Evolutionary conservation across 2,113 vertebrate genomes (phyloP), one percentile per base, ranked within the genome.

Genomic region (Ophiodon elongatus): DNA sequence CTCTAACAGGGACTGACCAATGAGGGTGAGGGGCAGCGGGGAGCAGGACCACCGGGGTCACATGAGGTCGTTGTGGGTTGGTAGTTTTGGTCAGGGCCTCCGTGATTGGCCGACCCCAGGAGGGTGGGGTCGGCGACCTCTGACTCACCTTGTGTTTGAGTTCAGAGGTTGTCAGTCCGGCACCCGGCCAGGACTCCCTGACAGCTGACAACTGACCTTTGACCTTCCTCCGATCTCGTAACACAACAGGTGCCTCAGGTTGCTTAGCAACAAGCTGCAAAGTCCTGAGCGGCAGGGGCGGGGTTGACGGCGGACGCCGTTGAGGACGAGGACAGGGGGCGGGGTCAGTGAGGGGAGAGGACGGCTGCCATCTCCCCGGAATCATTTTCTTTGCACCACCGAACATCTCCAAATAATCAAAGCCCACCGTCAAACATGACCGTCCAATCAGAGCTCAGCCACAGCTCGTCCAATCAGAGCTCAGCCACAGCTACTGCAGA

Each of bases 111-210:
- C 73, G 47, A 43, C 11, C 8, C 35, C 45, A 73, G 17, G 59
- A 29, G 23, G 77, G 52, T 0, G 65, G 47, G 15, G 73, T 56
- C n/a, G 65, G 25, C 3, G 17, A 25, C n/a, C n/a, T n/a, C n/a
- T n/a, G n/a, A n/a, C n/a, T n/a, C n/a, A n/a, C n/a, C n/a, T n/a
- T n/a, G n/a, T n/a, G n/a, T n/a, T n/a, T n/a, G n/a, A n/a, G n/a
- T n/a, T n/a, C n/a, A n/a, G n/a, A n/a, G 23, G 14, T 39, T 1
- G 2, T 65, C 0, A n/a, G n/a, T n/a, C n/a, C n/a, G n/a, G n/a
- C n/a, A n/a, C n/a, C n/a, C n/a, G 92, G 92, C 90, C 92, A 92
- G 9, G 90, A 92, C 23, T 86, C 83, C 33, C 90, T 89, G 54
- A 81, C 4, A 14, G 57, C 57, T 29, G 67, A 72, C 2, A 8